Conservation (phyloP, 2,797 vertebrate species). For the Miichthys miiuy region DNA sequence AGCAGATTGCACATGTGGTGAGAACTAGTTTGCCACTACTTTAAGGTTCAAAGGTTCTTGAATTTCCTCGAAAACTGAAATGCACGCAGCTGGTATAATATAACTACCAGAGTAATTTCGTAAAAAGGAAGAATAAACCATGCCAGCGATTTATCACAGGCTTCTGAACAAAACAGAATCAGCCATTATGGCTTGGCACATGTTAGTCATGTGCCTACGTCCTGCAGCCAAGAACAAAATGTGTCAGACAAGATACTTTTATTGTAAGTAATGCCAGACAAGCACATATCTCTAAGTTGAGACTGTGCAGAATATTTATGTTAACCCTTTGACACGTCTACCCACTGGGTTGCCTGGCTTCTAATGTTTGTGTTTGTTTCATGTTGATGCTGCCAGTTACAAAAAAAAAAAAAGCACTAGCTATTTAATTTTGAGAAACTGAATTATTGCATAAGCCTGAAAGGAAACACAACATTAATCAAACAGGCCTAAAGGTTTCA, state of each 20-base stretch:
- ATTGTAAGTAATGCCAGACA: constrained; percentile 23
- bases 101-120: constrained; percentile 4
- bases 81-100: constrained; percentile 28
- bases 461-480: constrained; percentile 26
- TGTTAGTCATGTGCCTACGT: constrained; percentile 19
- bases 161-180: constrained; percentile 41
- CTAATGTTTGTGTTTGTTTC: constrained; percentile 28
- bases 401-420: constrained; percentile 11
- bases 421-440: constrained; percentile 40
- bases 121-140: constrained; percentile 17
- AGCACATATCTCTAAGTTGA: constrained; percentile 34
- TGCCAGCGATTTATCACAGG: constrained; percentile 29
- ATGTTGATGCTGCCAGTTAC: constrained; percentile 17
- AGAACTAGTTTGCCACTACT: constrained; percentile 28
- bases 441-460: constrained; percentile 27
- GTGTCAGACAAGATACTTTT: constrained; percentile 45
- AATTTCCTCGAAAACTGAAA: constrained; percentile 26
- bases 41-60: constrained; percentile 5
- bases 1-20: constrained; percentile 12
- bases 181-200: constrained; percentile 28
- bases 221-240: constrained; percentile 45
- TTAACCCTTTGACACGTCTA: constrained; percentile 34
- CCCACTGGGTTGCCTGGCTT: constrained; percentile 29
- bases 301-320: constrained; percentile 35
- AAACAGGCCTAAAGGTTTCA: constrained; percentile 29